These are phyloP conservation scores for Drosophila sp. DNA, from an alignment of 1,140 invertebrate genomes.

Conservation along the genomic window DNA sequence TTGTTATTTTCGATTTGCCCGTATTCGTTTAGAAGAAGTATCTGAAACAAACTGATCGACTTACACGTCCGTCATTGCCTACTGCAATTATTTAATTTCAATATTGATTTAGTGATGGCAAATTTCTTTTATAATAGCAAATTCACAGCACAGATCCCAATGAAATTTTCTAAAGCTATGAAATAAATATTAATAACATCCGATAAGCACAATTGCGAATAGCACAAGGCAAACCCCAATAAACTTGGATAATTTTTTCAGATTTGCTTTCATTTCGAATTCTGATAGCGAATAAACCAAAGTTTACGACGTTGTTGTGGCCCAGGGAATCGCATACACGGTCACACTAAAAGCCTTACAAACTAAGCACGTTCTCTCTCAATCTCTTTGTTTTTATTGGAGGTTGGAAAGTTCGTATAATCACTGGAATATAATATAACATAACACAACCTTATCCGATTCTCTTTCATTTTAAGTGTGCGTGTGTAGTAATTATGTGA, in stretches of 20 bases:
- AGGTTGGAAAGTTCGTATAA: too few relatives aligned
- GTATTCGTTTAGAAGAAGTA: background rate
- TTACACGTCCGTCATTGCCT: background rate
- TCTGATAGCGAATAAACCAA: too few relatives aligned
- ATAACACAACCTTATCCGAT: too few relatives aligned
- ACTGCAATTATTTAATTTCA: slow-evolving; percentile 4
- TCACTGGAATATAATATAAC: too few relatives aligned
- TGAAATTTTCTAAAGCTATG: background rate
- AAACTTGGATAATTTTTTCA: too few relatives aligned
- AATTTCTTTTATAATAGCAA: background rate
- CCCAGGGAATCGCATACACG: background rate
- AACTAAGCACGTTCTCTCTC: background rate
- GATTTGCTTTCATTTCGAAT: too few relatives aligned
- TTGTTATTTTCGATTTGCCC: background rate
- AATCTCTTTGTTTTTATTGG: background rate
- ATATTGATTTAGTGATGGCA: background rate
- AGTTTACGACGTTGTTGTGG: too few relatives aligned
- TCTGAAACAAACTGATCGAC: background rate
- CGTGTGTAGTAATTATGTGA: too few relatives aligned
- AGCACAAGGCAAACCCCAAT: too few relatives aligned
- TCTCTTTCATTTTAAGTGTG: too few relatives aligned
- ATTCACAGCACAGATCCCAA: background rate
- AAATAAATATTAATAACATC: background rate
- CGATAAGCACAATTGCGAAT: background rate
- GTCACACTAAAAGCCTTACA: slow-evolving; percentile 1